A percentile compares a stretch with the other conserved stretches of the same genome.
These are phyloP conservation scores for Stegastes partitus DNA, from an alignment of 2,113 vertebrate species.

Conservation along the genomic window DNA sequence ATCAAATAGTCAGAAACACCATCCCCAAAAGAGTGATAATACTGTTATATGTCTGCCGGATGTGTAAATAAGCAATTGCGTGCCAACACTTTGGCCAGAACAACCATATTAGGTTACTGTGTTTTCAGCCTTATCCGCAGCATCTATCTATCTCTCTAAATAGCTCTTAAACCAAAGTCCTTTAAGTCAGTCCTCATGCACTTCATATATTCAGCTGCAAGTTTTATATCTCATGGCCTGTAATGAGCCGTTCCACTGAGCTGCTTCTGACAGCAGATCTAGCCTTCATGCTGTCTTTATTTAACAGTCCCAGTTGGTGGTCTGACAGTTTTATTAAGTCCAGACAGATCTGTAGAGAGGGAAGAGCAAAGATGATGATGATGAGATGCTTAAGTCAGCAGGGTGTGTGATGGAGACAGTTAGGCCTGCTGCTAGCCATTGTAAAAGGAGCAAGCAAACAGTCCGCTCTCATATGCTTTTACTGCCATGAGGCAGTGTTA, in stretches of 20 bases:
- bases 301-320: conserved; percentile 68
- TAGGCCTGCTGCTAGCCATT: conserved; percentile 61
- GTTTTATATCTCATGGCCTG: conserved; percentile 43
- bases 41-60: neutral
- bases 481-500: conserved; percentile 58
- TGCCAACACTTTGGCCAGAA: neutral
- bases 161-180: conserved; percentile 10
- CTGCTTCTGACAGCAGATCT: conserved; percentile 42
- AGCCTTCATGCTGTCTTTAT: conserved; percentile 48
- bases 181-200: conserved; percentile 7
- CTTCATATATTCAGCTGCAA: conserved; percentile 24
- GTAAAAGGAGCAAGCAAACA: conserved; percentile 55
- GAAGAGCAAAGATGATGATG: conserved; percentile 52
- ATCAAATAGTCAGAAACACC: too few species aligned
- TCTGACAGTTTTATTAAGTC: conserved; percentile 75
- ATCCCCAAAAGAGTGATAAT: too few species aligned
- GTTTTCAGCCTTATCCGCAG: neutral
- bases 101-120: neutral
- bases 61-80: neutral
- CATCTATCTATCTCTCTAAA: conserved; percentile 1
- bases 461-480: conserved; percentile 48
- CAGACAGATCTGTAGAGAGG: conserved; percentile 55
- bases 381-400: conserved; percentile 70
- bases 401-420: conserved; percentile 66
- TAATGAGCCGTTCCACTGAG: conserved; percentile 41